phyloP scores from a whole-genome alignment of 2,797 vertebrate genomes.

The Prunella strophiata region DNA sequence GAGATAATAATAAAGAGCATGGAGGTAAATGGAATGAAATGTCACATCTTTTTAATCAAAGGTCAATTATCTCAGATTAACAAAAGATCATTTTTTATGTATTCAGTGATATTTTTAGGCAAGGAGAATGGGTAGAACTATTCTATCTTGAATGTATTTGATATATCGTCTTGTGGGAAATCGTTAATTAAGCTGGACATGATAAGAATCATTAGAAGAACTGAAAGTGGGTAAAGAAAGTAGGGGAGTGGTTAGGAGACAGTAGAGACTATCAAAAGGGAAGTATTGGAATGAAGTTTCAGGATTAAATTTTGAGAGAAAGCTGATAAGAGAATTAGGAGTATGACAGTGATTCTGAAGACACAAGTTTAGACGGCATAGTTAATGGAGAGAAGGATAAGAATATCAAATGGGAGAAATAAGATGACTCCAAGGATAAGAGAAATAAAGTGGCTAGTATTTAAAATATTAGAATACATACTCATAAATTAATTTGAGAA shows the following conservation, averaged over 20 bases:
- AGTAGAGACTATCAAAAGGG: neutral
- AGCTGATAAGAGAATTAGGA: slow-evolving; percentile 28
- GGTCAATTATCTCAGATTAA: slow-evolving; percentile 42
- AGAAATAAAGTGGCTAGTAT: slow-evolving; percentile 19
- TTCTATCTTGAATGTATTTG: slow-evolving; percentile 22
- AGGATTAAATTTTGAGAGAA: slow-evolving; percentile 6
- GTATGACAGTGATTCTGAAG: neutral
- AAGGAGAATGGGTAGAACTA: neutral
- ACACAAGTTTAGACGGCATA: neutral
- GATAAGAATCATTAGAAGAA: slow-evolving; percentile 26
- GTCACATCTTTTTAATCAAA: slow-evolving; percentile 56
- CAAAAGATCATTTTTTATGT: slow-evolving; percentile 37
- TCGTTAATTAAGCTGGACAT: slow-evolving; percentile 35
- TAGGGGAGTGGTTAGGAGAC: neutral
- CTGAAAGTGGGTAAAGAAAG: neutral
- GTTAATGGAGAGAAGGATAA: slow-evolving; percentile 2
- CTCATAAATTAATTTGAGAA: neutral
- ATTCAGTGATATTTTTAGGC: slow-evolving; percentile 57
- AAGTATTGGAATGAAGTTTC: neutral
- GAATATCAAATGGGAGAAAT: slow-evolving; percentile 18
- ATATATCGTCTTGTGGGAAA: slow-evolving; percentile 51
- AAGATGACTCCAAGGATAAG: neutral
- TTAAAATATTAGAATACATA: neutral
- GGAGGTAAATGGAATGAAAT: slow-evolving; percentile 25
- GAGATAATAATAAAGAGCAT: neutral